A percentile compares a stretch with the other conserved stretches of the same genome.
These are phyloP conservation scores for Catocala nupta DNA, from an alignment of 2,888 invertebrate species.

Conservation along the genomic window DNA sequence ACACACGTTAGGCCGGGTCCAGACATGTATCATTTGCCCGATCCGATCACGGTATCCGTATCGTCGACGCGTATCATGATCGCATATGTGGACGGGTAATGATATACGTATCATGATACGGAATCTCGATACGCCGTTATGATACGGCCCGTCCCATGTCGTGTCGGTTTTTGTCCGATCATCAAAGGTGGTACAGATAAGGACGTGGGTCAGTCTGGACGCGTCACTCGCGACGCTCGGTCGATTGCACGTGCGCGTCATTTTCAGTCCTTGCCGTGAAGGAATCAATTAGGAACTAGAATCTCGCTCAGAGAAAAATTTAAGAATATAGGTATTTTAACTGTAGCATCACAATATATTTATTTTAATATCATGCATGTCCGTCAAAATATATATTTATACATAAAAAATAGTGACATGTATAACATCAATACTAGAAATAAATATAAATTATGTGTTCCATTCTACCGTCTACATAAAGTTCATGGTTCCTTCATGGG, in stretches of 20 bases:
- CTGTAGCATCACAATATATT: no score
- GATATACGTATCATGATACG: slow-evolving; percentile 28
- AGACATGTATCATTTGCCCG: slow-evolving; percentile 23
- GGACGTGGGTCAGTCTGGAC: slow-evolving; percentile 6
- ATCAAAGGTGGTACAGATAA: slow-evolving; percentile 30
- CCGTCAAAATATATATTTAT: no score
- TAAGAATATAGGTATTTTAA: no score
- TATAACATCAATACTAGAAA: no score
- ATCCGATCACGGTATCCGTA: slow-evolving; percentile 40
- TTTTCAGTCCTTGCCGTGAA: slow-evolving; percentile 32
- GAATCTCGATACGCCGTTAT: slow-evolving; percentile 40
- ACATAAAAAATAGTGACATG: no score
- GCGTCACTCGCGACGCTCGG: slow-evolving; percentile 4
- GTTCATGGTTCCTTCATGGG: no score
- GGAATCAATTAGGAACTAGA: no score
- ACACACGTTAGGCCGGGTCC: not conserved
- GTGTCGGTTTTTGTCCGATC: slow-evolving; percentile 41
- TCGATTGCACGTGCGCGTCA: slow-evolving; percentile 22
- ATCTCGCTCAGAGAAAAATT: no score
- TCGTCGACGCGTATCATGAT: slow-evolving; percentile 38
- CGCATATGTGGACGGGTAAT: slow-evolving; percentile 29
- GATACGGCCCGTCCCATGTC: slow-evolving; percentile 38
- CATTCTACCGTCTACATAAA: no score
- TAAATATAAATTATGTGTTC: no score
- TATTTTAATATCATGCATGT: no score